phyloP scores from a whole-genome alignment of 1,140 invertebrate genomes.

The Mylabris phalerata region DNA sequence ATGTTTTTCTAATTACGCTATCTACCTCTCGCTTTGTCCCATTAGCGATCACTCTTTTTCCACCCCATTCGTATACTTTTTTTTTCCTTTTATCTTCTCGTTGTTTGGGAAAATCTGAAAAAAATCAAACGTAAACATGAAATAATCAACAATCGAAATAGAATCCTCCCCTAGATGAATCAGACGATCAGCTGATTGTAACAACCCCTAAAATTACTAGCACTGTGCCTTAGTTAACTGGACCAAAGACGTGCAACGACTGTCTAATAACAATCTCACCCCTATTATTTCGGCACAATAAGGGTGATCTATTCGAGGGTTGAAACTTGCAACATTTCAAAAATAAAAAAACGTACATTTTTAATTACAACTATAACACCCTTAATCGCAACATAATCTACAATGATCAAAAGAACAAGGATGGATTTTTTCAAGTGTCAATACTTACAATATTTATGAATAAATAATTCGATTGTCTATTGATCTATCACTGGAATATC shows the following conservation, averaged over 20 bases:
- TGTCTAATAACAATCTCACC: slow-evolving; percentile 7
- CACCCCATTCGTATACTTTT: background rate
- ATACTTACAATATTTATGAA: background rate
- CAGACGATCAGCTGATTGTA: slow-evolving; percentile 37
- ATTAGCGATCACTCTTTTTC: slow-evolving; percentile 2
- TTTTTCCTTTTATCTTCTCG: background rate
- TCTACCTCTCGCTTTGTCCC: slow-evolving; percentile 11
- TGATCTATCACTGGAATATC: background rate
- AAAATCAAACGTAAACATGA: background rate
- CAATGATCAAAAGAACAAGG: background rate
- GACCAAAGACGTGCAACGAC: slow-evolving; percentile 20
- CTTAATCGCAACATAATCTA: too few species aligned
- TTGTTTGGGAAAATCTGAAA: background rate
- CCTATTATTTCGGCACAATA: slow-evolving; percentile 7
- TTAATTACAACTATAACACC: too few species aligned
- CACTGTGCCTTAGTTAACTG: slow-evolving; percentile 15
- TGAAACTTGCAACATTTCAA: background rate
- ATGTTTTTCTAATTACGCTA: slow-evolving; percentile 34
- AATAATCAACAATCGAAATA: background rate
- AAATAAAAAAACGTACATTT: background rate
- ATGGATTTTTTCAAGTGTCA: background rate
- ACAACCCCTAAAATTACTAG: slow-evolving; percentile 15
- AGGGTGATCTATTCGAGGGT: background rate
- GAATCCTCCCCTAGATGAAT: slow-evolving; percentile 14
- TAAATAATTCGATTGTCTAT: background rate